Evolutionary conservation across 2,113 vertebrate species (phyloP), one percentile per base, ranked within the genome.

Genomic region (Brachyhypopomus occidentalis): DNA sequence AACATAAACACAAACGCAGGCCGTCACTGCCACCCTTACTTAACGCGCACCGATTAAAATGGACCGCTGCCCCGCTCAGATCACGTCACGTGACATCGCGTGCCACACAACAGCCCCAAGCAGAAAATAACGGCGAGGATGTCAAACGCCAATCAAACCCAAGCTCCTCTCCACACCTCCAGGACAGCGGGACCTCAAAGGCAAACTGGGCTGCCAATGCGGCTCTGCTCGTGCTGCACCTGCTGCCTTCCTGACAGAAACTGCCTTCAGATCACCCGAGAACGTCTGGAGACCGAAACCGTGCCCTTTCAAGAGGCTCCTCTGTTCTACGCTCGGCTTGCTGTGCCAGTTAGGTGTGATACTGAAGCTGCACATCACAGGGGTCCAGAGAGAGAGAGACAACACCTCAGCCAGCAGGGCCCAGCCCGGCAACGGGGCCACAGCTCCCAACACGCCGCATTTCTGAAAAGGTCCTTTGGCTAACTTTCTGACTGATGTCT

Each of bases 81-180:
- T 41, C 70, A 19, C 58, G 22, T 1, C 4, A 27, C 30, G 55
- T 8, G 4, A 55, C 62, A 6, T 14, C 12, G 1, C 45, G 22
- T 62, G 23, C 14, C 69, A 71, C 7, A 23, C n/a, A 12, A 70
- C 25, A 9, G 75, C 48, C 55, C 41, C 70, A 41, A 70, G 55
- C 77, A 59, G 16, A 58, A 59, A 30, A 30, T 30, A 30, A 38
- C 17, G 27, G 27, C 23, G 56, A 67, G 6, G 16, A 30, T 79
- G 41, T 71, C 25, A 79, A 48, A 72, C 27, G 77, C n/a, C 41
- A 36, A 77, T 67, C 30, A 52, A 69, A 69, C 34, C 63, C 17
- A 2, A 17, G 38, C 19, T 12, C 5, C 22, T 16, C 76, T 78
- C 34, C 23, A 2, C 2, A 5, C 27, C 64, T 69, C 38, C 16